phyloP scores from a whole-genome alignment of 2,113 vertebrate species.

The Otolemur garnettii region DNA sequence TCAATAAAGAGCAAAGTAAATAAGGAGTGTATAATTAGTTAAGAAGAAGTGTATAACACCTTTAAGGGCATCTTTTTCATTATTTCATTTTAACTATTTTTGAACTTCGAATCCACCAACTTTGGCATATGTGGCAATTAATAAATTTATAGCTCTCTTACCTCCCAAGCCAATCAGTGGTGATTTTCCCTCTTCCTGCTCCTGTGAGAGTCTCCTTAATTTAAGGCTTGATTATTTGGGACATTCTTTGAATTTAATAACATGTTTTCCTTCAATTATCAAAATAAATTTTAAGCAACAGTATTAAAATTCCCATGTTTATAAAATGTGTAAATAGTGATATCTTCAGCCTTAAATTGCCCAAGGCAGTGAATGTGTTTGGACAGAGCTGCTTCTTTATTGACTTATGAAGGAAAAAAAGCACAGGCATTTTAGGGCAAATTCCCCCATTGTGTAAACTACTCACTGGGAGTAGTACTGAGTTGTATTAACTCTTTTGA shows the following conservation, averaged over 20 bases:
- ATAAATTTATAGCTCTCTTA: conserved; percentile 62
- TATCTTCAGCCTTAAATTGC: neutral
- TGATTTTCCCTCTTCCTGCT: conserved; percentile 42
- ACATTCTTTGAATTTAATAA: conserved; percentile 56
- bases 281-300: conserved; percentile 63
- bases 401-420: conserved; percentile 51
- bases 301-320: conserved; percentile 38
- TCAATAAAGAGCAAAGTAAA: conserved; percentile 54
- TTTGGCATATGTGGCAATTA: conserved; percentile 59
- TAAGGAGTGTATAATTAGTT: neutral
- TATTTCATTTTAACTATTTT: conserved; percentile 55
- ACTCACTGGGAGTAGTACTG: conserved; percentile 39
- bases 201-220: conserved; percentile 72
- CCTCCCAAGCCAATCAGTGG: conserved; percentile 64
- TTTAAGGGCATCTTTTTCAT: conserved; percentile 31
- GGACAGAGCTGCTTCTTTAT: conserved; percentile 36
- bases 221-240: conserved; percentile 67
- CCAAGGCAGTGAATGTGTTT: conserved; percentile 30
- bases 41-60: neutral
- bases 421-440: conserved; percentile 25
- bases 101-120: conserved; percentile 54
- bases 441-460: conserved; percentile 59
- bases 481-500: conserved; percentile 76
- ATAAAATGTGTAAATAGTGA: conserved; percentile 11
- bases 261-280: conserved; percentile 52